Conservation (phyloP, 2,113 vertebrate species). For the Odontesthes bonariensis region DNA sequence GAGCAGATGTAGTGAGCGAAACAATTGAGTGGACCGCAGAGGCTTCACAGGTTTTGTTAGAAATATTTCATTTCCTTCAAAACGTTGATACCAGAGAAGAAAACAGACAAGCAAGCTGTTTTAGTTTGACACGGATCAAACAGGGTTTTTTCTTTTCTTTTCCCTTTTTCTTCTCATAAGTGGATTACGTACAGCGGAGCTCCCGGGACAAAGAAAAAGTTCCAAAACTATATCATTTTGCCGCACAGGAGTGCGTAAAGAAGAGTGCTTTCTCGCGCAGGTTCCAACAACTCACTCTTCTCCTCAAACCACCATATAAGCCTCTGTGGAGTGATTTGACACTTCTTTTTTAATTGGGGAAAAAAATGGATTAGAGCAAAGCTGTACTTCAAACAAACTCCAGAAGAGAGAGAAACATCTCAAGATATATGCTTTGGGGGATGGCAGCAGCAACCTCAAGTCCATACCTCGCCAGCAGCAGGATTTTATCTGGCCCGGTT, state of each 20-base stretch:
- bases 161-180: slow-evolving; percentile 6
- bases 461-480: slow-evolving; percentile 91
- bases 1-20: slow-evolving; percentile 67
- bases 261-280: not conserved
- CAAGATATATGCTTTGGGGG: slow-evolving; percentile 79
- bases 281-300: not conserved
- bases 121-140: slow-evolving; percentile 18
- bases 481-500: slow-evolving; percentile 89
- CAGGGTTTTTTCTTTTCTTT: not conserved
- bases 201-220: slow-evolving; percentile 63
- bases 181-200: slow-evolving; percentile 68
- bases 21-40: slow-evolving; percentile 34
- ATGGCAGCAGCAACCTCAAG: slow-evolving; percentile 94
- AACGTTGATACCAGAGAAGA: not conserved
- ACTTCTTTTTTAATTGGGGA: not conserved
- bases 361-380: slow-evolving; percentile 71
- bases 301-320: not conserved
- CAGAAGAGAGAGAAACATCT: slow-evolving; percentile 50
- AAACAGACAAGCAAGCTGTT: not conserved
- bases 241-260: slow-evolving; percentile 22
- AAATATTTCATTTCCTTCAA: not conserved
- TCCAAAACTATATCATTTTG: slow-evolving; percentile 53
- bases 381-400: slow-evolving; percentile 52
- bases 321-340: slow-evolving; percentile 47
- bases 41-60: not conserved